Evolutionary conservation across 2,797 vertebrate species (phyloP).

Genomic region (Microhierax caerulescens): DNA sequence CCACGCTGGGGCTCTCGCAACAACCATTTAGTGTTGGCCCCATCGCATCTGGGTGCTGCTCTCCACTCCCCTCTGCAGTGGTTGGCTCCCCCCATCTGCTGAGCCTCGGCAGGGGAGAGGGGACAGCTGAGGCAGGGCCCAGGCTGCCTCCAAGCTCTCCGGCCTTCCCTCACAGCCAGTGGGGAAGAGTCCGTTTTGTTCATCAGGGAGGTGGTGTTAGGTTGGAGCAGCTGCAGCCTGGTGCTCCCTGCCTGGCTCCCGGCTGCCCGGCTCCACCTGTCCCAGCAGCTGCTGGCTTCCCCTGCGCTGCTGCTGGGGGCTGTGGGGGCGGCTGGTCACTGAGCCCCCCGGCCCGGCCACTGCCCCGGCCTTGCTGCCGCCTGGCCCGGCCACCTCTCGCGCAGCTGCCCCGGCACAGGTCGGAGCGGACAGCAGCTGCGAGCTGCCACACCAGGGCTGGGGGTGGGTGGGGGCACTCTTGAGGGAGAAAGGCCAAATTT

Average conservation of each 20-base stretch:
- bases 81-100: neutral
- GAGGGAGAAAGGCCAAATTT: neutral
- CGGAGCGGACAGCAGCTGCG: neutral
- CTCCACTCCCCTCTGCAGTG: neutral
- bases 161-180: neutral
- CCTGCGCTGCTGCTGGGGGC: neutral
- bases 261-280: slow-evolving; percentile 36
- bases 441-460: accelerated
- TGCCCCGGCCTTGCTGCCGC: neutral
- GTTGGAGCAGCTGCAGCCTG: slow-evolving; percentile 48
- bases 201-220: neutral
- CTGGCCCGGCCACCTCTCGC: accelerated
- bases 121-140: neutral
- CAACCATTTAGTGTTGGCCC: neutral
- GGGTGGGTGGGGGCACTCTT: neutral
- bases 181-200: neutral
- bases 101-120: neutral
- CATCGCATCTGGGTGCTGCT: neutral
- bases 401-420: neutral
- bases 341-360: neutral
- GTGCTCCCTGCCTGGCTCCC: neutral
- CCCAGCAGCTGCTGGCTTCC: slow-evolving; percentile 32
- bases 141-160: neutral
- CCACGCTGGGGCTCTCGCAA: neutral
- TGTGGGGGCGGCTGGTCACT: neutral